Conservation (phyloP, 2,113 vertebrate species). For the Clinocottus analis region DNA sequence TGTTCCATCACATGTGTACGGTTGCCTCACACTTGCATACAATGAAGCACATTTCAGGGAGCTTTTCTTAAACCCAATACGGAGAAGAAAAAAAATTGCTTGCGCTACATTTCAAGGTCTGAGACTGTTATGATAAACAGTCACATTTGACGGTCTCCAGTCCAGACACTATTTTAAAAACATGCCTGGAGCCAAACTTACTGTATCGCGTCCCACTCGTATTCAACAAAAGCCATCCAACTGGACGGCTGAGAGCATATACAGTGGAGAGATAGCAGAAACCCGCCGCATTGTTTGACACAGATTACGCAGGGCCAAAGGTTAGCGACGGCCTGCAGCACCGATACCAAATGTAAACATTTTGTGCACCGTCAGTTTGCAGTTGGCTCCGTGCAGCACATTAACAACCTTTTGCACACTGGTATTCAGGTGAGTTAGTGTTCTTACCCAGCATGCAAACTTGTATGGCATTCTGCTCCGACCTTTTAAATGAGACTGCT, state of each 20-base stretch:
- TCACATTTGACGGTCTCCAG: slow-evolving; percentile 1
- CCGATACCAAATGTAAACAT: slow-evolving; percentile 19
- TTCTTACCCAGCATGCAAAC: slow-evolving; percentile 80
- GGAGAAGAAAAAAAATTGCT: neutral
- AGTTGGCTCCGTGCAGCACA: neutral
- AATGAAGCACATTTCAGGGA: neutral
- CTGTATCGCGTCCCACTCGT: neutral
- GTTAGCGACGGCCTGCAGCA: slow-evolving; percentile 4
- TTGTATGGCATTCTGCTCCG: slow-evolving; percentile 77
- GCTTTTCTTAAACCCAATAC: neutral
- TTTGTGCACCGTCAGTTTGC: neutral
- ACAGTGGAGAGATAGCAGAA: slow-evolving; percentile 24
- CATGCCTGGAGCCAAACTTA: neutral
- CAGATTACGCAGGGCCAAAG: slow-evolving; percentile 34
- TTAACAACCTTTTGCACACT: slow-evolving; percentile 15
- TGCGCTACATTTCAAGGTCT: neutral
- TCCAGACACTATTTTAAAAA: neutral
- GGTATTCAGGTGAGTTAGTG: slow-evolving; percentile 33
- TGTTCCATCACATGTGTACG: neutral
- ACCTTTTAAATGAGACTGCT: slow-evolving; percentile 73
- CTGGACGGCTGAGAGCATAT: neutral
- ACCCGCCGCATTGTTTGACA: slow-evolving; percentile 21
- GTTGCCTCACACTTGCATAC: neutral
- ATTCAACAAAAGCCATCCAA: neutral
- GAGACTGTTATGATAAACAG: slow-evolving; percentile 25